Base-by-base conservation (phyloP, 2,113 vertebrate species). In the Apus apus region DNA sequence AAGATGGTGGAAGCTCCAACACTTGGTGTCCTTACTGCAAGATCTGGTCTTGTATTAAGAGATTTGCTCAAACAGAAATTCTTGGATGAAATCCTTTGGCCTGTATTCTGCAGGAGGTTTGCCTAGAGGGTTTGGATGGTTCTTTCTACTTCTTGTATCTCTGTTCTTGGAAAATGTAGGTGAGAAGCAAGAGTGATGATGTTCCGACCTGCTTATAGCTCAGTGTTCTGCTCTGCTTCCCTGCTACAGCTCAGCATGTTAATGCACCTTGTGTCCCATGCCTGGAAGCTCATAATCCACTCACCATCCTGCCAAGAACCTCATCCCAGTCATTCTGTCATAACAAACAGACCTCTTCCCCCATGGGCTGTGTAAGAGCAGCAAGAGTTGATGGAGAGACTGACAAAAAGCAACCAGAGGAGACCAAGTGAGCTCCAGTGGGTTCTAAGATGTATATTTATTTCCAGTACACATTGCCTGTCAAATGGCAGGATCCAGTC, bases 401-500 rank as follows among this genome's bases (percentile, higher is more conserved):
- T 87, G 87, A 72, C 91, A 83, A 61, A 93, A 67, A 89, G 70
- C 85, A 17, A 76, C 68, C 75, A n/a, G 53, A 93, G 72, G 57
- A 84, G 67, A 86, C 5, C 1, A 45, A 87, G 62, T 17, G 25
- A 85, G 50, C 87, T 83, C 94, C 71, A 62, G 66, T 62, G 75
- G 19, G 5, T 62, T 85, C 89, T 56, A 48, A 90, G 75, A 66
- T 78, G 38, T 5, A 68, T 57, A 11, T 53, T 78, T 76, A 91
- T 87, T 82, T 46, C 77, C 40, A 93, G 75, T 38, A 48, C 25
- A 57, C 56, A 5, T 8, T 38, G 27, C 74, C 75, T 82, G 94
- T 94, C 94, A 96, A 92, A 66, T 29, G 40, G 18, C 84, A 96
- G 81, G 87, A 89, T 83, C 66, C 93, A 95, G 94, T 96, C 96